These are phyloP conservation scores for Orthosia gracilis DNA, from an alignment of 2,888 invertebrate species.

Conservation along the genomic window DNA sequence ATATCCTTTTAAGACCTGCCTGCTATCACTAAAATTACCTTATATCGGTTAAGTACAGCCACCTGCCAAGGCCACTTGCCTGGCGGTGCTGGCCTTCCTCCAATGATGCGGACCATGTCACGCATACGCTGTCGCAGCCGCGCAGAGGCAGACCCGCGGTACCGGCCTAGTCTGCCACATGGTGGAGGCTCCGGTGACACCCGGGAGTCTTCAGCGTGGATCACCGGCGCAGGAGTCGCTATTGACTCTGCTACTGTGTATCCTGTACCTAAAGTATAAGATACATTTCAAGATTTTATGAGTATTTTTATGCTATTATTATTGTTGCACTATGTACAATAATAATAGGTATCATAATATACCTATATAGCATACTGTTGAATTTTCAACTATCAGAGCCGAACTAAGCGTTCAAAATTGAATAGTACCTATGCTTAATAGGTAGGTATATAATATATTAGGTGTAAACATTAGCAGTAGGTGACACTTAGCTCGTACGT, in stretches of 20 bases:
- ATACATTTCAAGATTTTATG: not conserved
- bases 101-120: slow-evolving; percentile 95
- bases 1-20: not conserved
- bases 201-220: slow-evolving; percentile 80
- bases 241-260: slow-evolving; percentile 83
- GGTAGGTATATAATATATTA: too few relatives aligned
- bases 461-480: too few relatives aligned
- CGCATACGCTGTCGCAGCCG: slow-evolving; percentile 83
- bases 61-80: slow-evolving; percentile 99
- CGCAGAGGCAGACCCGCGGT: slow-evolving; percentile 75
- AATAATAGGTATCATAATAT: too few relatives aligned
- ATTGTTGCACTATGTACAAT: too few relatives aligned
- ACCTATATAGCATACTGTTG: not conserved
- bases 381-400: not conserved
- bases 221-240: slow-evolving; percentile 77
- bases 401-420: not conserved
- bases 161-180: slow-evolving; percentile 83
- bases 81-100: slow-evolving; percentile 94
- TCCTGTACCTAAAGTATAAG: slow-evolving; percentile 71
- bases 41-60: slow-evolving; percentile 96
- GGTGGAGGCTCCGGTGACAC: slow-evolving; percentile 66
- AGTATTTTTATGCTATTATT: too few relatives aligned
- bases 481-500: too few relatives aligned
- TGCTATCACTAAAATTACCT: slow-evolving; percentile 86
- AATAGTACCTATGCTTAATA: too few relatives aligned